Base-by-base conservation (phyloP, 2,888 invertebrate genomes). In the Drosophila subsilvestris region DNA sequence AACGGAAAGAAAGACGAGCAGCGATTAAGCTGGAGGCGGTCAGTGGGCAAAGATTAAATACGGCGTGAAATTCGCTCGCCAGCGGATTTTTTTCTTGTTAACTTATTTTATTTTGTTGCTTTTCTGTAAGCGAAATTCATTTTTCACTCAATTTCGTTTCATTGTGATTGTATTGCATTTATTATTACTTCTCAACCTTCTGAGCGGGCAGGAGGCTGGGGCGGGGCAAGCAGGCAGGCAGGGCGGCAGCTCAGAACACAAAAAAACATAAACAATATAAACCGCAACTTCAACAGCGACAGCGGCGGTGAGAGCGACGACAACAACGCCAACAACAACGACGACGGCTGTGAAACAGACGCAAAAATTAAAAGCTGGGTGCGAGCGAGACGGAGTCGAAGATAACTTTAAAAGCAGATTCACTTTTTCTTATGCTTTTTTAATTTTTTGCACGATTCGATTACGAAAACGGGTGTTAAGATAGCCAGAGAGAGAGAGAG, bases 31-130 rank as follows among this genome's bases (percentile, higher is more conserved):
- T 83, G 83, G 79, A 83, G 80, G 80, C 84, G 80, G 78, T 76
- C 82, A 80, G 86, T 84, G 84, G 82, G 75, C 90, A 81, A 86
- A 88, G 89, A 90, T 90, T 88, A 90, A 88, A 90, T 89, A 90
- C 89, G 84, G 78, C 84, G 88, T 86, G 85, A 87, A 88, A 79
- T 88, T 84, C 76, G 81, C 76, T 81, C 75, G 68, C 57, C 74
- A 75, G 83, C 65, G 74, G 79, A 84, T 75, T 86, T 83, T 83
- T 75, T 74, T 65, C 32, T 66, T 70, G 50, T 66, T 50, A 27
- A 53, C 65, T 57, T 56, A 27, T 45, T 55, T 56, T 65, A 49
- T 59, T 50, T 57, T 49, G 60, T 51, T 29, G 7, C n/a, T 32
- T 67, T 72, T 57, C 70, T 70, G 74, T 67, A 65, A 79, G 80